Percentiles rank a stretch among this genome's conserved stretches.
These are phyloP conservation scores for Neodontobutis hainanensis DNA, from an alignment of 2,113 vertebrate species.

Conservation along the genomic window DNA sequence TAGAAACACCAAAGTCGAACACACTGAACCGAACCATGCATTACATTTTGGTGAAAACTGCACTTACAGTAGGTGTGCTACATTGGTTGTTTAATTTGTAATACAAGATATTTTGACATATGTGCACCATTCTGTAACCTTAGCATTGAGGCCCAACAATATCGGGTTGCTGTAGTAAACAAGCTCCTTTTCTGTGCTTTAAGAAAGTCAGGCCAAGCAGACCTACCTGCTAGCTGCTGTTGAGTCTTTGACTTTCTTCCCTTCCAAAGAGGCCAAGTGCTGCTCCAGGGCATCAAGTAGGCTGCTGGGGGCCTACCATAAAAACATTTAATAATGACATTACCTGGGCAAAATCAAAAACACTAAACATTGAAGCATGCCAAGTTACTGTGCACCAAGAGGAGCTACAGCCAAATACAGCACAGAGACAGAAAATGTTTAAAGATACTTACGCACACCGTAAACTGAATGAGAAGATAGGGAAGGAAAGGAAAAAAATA, in stretches of 20 bases:
- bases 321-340: slow-evolving; percentile 37
- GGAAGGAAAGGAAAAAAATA: slow-evolving; percentile 73
- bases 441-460: slow-evolving; percentile 79
- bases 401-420: slow-evolving; percentile 38
- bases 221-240: slow-evolving; percentile 93
- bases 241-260: slow-evolving; percentile 97
- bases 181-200: slow-evolving; percentile 3
- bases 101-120: too few relatives aligned
- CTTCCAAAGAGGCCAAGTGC: slow-evolving; percentile 95
- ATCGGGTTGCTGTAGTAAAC: slow-evolving; percentile 14
- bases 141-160: neutral
- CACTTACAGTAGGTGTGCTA: too few relatives aligned
- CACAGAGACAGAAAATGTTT: slow-evolving; percentile 60
- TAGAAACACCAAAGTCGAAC: too few relatives aligned
- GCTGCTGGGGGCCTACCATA: slow-evolving; percentile 89
- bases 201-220: slow-evolving; percentile 13
- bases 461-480: slow-evolving; percentile 76
- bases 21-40: too few relatives aligned
- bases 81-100: too few relatives aligned
- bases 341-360: slow-evolving; percentile 12
- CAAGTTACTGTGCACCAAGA: slow-evolving; percentile 32
- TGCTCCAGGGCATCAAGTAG: slow-evolving; percentile 96
- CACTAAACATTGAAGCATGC: slow-evolving; percentile 55
- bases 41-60: too few relatives aligned
- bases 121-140: too few relatives aligned